Evolutionary conservation across 2,888 invertebrate species (phyloP).

Genomic region (Drosophila prolongata): DNA sequence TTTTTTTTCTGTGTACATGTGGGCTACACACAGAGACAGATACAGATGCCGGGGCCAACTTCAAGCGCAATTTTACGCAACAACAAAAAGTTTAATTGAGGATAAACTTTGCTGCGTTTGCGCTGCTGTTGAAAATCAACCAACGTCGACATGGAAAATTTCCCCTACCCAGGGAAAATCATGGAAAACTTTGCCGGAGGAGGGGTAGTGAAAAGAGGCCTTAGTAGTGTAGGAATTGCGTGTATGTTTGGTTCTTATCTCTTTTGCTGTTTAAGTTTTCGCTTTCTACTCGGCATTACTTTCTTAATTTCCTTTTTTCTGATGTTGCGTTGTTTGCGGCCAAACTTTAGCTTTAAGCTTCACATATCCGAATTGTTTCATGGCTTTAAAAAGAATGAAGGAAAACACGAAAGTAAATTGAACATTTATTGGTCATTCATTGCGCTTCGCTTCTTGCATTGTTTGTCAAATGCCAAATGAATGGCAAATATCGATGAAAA

Average conservation of each 20-base stretch:
- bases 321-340: neutral
- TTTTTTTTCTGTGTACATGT: slow-evolving; percentile 10
- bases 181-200: slow-evolving; percentile 12
- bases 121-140: slow-evolving; percentile 72
- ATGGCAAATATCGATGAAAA: slow-evolving; percentile 61
- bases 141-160: slow-evolving; percentile 58
- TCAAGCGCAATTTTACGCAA: slow-evolving; percentile 72
- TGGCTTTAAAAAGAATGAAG: neutral
- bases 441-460: slow-evolving; percentile 41
- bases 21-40: slow-evolving; percentile 19
- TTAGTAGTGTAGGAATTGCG: slow-evolving; percentile 37
- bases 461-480: slow-evolving; percentile 62
- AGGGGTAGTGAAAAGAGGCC: slow-evolving; percentile 5
- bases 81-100: slow-evolving; percentile 77
- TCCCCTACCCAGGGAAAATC: slow-evolving; percentile 16
- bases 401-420: slow-evolving; percentile 37
- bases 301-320: slow-evolving; percentile 38
- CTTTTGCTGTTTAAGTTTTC: slow-evolving; percentile 65
- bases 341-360: slow-evolving; percentile 50
- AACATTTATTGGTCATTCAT: slow-evolving; percentile 62
- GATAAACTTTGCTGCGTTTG: slow-evolving; percentile 76
- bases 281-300: slow-evolving; percentile 60
- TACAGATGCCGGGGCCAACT: slow-evolving; percentile 43
- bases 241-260: slow-evolving; percentile 62
- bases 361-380: neutral